Percentiles rank a stretch among this genome's conserved stretches.
Conservation (phyloP, 2,797 vertebrate species). For the Luscinia luscinia region DNA sequence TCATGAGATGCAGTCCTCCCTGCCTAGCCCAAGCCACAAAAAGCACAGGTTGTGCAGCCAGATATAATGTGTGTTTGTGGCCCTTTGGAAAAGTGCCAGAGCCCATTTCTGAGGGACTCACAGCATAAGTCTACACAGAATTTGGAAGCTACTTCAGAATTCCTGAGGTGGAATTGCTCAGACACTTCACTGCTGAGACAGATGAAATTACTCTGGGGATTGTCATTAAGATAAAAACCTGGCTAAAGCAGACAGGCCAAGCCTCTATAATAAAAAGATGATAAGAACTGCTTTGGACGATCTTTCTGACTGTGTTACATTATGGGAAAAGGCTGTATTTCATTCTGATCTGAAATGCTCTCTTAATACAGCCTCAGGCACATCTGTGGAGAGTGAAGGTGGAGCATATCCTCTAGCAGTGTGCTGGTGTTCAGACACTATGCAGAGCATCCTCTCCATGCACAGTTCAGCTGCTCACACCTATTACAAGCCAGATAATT, state of each 20-base stretch:
- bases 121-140: background rate
- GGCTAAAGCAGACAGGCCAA: background rate
- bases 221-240: background rate
- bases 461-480: background rate
- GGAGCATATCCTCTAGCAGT: background rate
- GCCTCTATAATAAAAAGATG: background rate
- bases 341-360: background rate
- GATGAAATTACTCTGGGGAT: background rate
- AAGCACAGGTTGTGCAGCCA: background rate
- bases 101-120: background rate
- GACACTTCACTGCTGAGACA: background rate
- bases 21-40: background rate
- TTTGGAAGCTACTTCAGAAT: background rate
- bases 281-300: background rate
- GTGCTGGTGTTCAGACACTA: background rate
- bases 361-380: background rate
- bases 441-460: background rate
- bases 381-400: background rate
- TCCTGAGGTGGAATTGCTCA: background rate
- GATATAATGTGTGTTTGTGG: background rate
- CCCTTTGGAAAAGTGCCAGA: background rate
- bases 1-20: background rate
- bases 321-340: background rate
- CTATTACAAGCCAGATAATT: background rate
- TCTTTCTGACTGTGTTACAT: background rate